These are phyloP conservation scores for Proteles cristata DNA, from an alignment of 2,113 vertebrate genomes.

Conservation along the genomic window DNA sequence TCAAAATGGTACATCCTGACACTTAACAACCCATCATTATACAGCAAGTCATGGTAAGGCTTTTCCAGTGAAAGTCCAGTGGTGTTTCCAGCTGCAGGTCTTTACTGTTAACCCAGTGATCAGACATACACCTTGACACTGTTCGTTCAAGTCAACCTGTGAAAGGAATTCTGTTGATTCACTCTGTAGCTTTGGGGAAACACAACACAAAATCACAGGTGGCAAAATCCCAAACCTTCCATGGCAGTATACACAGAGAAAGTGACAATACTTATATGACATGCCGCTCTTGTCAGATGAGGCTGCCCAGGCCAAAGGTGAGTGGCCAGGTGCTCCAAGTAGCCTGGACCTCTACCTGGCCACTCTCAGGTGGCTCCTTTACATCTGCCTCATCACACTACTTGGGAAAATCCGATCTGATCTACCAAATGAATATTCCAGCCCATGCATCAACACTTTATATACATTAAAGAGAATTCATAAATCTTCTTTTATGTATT, in stretches of 20 bases:
- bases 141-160: not conserved
- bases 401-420: not conserved
- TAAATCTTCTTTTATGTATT: not conserved
- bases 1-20: not conserved
- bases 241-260: not conserved
- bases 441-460: not conserved
- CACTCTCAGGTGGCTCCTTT: not conserved
- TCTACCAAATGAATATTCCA: not conserved
- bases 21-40: not conserved
- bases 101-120: not conserved
- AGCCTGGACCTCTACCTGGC: not conserved
- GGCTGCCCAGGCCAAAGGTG: not conserved
- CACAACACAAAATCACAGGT: not conserved
- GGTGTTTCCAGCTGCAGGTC: not conserved
- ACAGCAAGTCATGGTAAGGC: not conserved
- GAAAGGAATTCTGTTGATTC: not conserved
- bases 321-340: not conserved
- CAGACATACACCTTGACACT: too few relatives aligned
- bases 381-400: not conserved
- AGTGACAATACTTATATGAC: not conserved
- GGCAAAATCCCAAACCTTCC: not conserved
- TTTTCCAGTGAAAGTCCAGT: not conserved
- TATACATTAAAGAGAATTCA: not conserved
- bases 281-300: not conserved
- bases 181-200: not conserved